Evolutionary conservation across 2,113 vertebrate species (phyloP), one percentile per base, ranked within the genome.

Genomic region (Salvelinus sp.): DNA sequence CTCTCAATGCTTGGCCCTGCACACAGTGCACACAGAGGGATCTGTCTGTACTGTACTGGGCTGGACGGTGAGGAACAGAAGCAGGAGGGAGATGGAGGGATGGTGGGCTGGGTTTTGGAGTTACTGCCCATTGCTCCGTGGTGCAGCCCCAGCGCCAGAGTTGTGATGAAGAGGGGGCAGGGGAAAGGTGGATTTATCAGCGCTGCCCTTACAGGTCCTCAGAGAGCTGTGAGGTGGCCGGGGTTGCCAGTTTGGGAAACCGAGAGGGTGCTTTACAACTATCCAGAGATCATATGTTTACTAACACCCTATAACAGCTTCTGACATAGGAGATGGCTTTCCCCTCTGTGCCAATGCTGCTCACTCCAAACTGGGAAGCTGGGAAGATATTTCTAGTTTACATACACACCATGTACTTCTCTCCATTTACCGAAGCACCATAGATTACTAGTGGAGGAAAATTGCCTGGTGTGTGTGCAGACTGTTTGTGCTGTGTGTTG

Each of bases 201-300:
- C 22, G 90, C 90, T 90, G 87, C 79, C 78, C 86, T 88, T 88
- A 87, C 85, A 89, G 84, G 78, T 75, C 88, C 82, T 75, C 4
- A 30, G 79, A 88, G 90, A 86, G 79, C 81, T 33, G 47, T 91
- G 84, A 90, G 83, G 81, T 79, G 84, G 81, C 77, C 76, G 69
- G 30, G 71, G 27, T 81, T 74, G 85, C 84, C 84, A 74, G 70
- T 75, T 73, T 6, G 14, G 27, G 69, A 82, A 78, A 79, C 12
- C 9, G 67, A 72, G 70, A 71, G 73, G 66, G 74, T 74, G 83
- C 90, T 88, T 90, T 84, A 87, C 73, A 76, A 79, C 77, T 73
- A 87, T 79, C 67, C 64, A 62, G 87, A 86, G 88, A 83, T 79
- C 77, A 77, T 83, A 83, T 83, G 81, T 85, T 89, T 88, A 87